Conservation (phyloP, 2,888 invertebrate genomes). For the Drosophila putrida region DNA sequence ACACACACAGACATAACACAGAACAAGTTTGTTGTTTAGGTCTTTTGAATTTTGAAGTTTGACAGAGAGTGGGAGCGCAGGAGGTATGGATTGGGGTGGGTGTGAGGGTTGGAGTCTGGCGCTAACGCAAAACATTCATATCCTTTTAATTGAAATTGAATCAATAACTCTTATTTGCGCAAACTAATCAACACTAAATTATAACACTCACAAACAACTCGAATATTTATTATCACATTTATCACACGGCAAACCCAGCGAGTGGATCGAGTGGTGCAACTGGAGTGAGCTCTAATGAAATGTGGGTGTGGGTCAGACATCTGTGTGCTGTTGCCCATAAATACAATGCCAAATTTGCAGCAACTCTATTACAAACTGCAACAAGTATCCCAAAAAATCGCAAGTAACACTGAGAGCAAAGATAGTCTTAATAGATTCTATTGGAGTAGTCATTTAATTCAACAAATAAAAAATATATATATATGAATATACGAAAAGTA, state of each 20-base stretch:
- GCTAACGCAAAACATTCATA: conserved; percentile 72
- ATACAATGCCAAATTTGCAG: conserved; percentile 73
- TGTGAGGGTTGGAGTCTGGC: conserved; percentile 28
- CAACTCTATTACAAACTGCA: conserved; percentile 74
- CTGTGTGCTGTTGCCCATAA: conserved; percentile 46
- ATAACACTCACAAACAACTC: conserved; percentile 77
- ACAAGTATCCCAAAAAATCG: conserved; percentile 42
- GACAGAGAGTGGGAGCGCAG: conserved; percentile 3
- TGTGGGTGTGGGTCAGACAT: conserved; percentile 78
- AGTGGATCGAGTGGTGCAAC: conserved; percentile 4
- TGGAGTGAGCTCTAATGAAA: conserved; percentile 64
- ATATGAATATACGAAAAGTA: too few species aligned
- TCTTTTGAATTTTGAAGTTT: conserved; percentile 26
- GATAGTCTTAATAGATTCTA: too few species aligned
- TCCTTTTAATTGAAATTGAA: conserved; percentile 81
- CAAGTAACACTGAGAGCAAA: conserved; percentile 13
- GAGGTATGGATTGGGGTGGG: conserved; percentile 16
- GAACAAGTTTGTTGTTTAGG: conserved; percentile 45
- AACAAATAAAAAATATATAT: too few species aligned
- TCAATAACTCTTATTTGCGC: conserved; percentile 79
- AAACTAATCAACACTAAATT: conserved; percentile 81
- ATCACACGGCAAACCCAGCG: conserved; percentile 55
- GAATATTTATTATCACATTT: conserved; percentile 78
- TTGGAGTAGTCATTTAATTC: too few species aligned
- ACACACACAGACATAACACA: neutral